Evolutionary conservation across 2,113 vertebrate species (phyloP).

Genomic region (Silurus asotus): DNA sequence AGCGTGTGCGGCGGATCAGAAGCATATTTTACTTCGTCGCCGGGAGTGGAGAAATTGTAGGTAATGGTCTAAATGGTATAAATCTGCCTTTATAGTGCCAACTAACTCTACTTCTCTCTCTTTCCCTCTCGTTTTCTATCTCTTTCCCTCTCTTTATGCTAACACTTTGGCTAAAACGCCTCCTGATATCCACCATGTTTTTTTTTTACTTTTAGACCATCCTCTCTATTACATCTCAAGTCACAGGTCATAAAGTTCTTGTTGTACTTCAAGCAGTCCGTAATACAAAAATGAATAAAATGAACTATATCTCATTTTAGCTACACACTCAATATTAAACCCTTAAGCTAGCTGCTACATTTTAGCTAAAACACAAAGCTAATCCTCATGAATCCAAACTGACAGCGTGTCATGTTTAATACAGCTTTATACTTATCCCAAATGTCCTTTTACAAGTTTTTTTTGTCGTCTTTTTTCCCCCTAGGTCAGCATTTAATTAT

Average conservation of each 20-base stretch:
- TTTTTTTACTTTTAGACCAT: not conserved
- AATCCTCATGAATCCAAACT: constrained; percentile 23
- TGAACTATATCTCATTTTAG: not conserved
- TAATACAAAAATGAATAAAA: not conserved
- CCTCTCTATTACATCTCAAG: not conserved
- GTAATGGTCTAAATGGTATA: no score
- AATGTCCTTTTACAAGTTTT: constrained; percentile 18
- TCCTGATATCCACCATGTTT: not conserved
- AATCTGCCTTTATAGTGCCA: not conserved
- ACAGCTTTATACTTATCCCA: constrained; percentile 20
- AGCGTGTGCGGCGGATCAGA: constrained; percentile 55
- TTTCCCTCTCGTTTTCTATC: not conserved
- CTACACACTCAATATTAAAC: not conserved
- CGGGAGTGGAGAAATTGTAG: not conserved
- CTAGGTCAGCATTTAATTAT: constrained; percentile 51
- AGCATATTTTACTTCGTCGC: constrained; percentile 45
- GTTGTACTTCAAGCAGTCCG: not conserved
- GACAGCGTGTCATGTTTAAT: constrained; percentile 40
- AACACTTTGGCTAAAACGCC: not conserved
- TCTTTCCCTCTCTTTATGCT: not conserved
- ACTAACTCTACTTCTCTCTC: not conserved
- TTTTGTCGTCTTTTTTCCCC: constrained; percentile 38
- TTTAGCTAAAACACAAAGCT: constrained; percentile 23
- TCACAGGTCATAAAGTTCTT: not conserved
- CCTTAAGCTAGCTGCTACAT: constrained; percentile 6